Conservation (phyloP, 2,888 invertebrate genomes). For the Pasiphila rectangulata region DNA sequence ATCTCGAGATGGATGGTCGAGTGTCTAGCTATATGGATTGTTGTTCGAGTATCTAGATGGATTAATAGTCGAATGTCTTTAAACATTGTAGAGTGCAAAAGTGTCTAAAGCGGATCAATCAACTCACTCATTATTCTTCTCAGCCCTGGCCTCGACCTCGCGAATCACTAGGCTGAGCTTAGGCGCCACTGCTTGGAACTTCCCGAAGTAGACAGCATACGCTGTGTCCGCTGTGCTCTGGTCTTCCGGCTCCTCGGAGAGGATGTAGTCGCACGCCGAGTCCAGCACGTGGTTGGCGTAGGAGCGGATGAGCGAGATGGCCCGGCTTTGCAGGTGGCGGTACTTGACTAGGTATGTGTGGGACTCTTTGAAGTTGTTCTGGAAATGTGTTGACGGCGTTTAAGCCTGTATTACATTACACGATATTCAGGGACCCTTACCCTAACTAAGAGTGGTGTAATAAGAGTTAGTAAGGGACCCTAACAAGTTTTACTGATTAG, state of each 20-base stretch:
- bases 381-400: too few species aligned
- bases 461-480: too few species aligned
- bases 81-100: too few species aligned
- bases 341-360: conserved; percentile 90
- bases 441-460: too few species aligned
- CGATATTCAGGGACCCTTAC: too few species aligned
- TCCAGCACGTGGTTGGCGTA: conserved; percentile 89
- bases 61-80: too few species aligned
- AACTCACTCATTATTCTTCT: conserved; percentile 86
- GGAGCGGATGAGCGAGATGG: conserved; percentile 88
- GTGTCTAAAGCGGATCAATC: too few species aligned
- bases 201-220: conserved; percentile 94
- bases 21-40: too few species aligned
- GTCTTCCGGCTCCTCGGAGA: conserved; percentile 62
- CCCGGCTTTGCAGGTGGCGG: conserved; percentile 90
- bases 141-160: conserved; percentile 89
- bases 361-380: conserved; percentile 93
- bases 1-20: too few species aligned
- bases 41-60: too few species aligned
- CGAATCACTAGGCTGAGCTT: conserved; percentile 90
- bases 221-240: conserved; percentile 82
- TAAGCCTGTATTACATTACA: too few species aligned
- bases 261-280: conserved; percentile 88
- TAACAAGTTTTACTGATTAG: too few species aligned
- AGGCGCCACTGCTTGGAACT: conserved; percentile 95